Base-by-base conservation (phyloP, 2,797 vertebrate species). In the Scolopax bukidnonensis region DNA sequence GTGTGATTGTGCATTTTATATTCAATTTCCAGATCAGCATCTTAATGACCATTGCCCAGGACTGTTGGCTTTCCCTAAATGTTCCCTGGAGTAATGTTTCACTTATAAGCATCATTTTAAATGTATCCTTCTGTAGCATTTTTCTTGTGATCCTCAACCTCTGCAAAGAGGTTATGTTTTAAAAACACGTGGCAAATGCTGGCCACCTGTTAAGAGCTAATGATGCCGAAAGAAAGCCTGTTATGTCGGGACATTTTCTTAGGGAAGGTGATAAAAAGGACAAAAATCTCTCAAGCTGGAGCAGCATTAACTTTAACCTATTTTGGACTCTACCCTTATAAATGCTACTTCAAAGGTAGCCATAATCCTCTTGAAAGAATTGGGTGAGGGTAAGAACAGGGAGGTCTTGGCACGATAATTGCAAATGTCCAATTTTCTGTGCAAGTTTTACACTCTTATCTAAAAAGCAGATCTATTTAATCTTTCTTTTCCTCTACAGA, bases 181-280 rank as follows among this genome's bases (percentile, higher is more conserved):
- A 95, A 79, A 93, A 95, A 87, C 57, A 96, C 61, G 74, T 90
- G 84, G 78, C 5, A 8, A 87, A 74, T 80, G 77, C 89, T 65
- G 76, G 84, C 83, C 92, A 96, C 94, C 90, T 97, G 96, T 96
- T 97, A 96, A 90, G 23, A 88, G 43, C 89, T 94, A 91, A 97
- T 93, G 89, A 95, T 92, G 83, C 83, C 11, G 32, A 89, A 92
- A 88, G 90, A n/a, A 96, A 94, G 81, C 28, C 93, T 94, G 87
- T 89, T 88, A 93, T 93, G 82, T 89, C 59, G 94, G 65, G 83
- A 70, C 83, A 82, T 91, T 95, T 97, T 95, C 90, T 87, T 95
- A 89, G 79, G 43, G 76, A 96, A 96, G n/a, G 56, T 61, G 67
- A 91, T 95, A 94, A 95, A 96, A 97, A 84, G 53, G 92, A 88